Evolutionary conservation across 1,140 invertebrate genomes (phyloP).

Genomic region (Zelostemma sp.): DNA sequence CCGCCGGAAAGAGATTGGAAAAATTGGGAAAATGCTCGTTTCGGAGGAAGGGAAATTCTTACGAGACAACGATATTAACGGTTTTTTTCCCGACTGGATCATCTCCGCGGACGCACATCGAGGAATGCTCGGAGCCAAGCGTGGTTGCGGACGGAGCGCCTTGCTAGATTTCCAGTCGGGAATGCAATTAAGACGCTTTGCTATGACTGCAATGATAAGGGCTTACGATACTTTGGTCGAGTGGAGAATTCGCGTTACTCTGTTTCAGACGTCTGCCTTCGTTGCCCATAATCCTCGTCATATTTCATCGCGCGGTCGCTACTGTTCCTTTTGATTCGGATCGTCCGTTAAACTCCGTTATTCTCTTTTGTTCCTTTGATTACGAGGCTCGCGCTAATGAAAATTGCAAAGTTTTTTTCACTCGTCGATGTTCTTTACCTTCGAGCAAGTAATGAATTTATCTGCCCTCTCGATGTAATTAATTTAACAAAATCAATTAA

Average conservation of each 20-base stretch:
- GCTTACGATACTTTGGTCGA: constrained; percentile 31
- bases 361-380: no score
- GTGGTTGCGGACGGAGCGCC: constrained; percentile 19
- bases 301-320: constrained; percentile 3
- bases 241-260: constrained; percentile 20
- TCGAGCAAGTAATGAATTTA: no score
- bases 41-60: not conserved
- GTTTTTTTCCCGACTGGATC: constrained; percentile 7
- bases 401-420: no score
- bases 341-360: no score
- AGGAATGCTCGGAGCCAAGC: constrained; percentile 30
- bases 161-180: constrained; percentile 33
- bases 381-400: no score
- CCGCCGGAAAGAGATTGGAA: not conserved
- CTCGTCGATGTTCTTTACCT: no score
- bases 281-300: not conserved
- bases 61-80: constrained; percentile 22
- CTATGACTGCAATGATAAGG: constrained; percentile 52
- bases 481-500: no score
- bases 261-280: constrained; percentile 1
- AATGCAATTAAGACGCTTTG: constrained; percentile 54
- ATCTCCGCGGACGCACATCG: constrained; percentile 14
- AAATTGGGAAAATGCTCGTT: not conserved
- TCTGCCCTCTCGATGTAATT: no score
- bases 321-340: not conserved